Conservation (phyloP, 2,113 vertebrate species). For the Corythaixoides concolor region DNA sequence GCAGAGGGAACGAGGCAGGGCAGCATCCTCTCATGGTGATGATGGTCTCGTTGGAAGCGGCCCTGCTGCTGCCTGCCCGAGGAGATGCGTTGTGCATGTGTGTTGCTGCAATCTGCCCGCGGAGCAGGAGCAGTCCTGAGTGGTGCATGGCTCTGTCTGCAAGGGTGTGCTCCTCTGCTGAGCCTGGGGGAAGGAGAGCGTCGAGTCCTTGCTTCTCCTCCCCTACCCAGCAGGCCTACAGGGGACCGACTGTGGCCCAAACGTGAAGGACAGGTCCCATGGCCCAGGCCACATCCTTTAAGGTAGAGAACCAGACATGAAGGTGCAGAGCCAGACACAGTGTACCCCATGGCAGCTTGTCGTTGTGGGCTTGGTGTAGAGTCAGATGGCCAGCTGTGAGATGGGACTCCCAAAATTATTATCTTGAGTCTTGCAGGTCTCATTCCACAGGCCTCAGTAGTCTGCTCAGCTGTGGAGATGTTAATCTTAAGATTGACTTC, state of each 20-base stretch:
- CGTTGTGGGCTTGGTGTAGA: neutral
- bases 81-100: fast-evolving
- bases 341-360: neutral
- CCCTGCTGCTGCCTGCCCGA: neutral
- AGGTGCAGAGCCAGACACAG: neutral
- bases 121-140: neutral
- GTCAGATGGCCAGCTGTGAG: neutral
- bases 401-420: neutral
- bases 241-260: neutral
- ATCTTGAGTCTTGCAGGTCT: neutral
- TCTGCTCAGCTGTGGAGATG: neutral
- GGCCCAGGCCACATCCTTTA: neutral
- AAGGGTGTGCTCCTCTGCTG: neutral
- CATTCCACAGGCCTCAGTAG: neutral
- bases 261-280: neutral
- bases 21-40: neutral
- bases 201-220: neutral
- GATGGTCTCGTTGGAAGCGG: neutral
- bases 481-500: neutral
- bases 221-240: neutral
- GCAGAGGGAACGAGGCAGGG: neutral
- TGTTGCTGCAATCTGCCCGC: no score
- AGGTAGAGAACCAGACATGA: neutral
- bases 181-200: neutral
- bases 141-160: neutral